Evolutionary conservation across 2,888 invertebrate species (phyloP), one percentile per base, ranked within the genome.

Genomic region (Perithous albicinctus): DNA sequence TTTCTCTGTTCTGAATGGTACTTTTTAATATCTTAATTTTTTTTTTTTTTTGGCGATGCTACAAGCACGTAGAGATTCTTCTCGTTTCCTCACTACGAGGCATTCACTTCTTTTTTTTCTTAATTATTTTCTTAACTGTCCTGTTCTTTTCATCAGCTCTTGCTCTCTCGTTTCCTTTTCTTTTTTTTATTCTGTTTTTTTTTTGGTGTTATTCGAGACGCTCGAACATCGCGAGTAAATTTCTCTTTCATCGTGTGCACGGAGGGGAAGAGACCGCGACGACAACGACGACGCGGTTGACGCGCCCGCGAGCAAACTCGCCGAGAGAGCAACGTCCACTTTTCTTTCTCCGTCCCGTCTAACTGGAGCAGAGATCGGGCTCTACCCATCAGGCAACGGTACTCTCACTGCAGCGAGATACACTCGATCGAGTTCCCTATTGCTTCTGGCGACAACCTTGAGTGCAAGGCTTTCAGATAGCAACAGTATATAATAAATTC

Each of bases 171-270:
- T 76, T 67, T 43, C 54, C 66, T 73, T 23, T 77, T 78, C 46
- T 6, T n/a, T n/a, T n/a, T n/a, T n/a, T n/a, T n/a, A n/a, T n/a
- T n/a, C n/a, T n/a, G n/a, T n/a, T n/a, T n/a, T n/a, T n/a, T 56
- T 43, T 56, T 67, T 75, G 35, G 32, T 56, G 1, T 46, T 12
- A 54, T 29, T 32, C 48, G 61, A 64, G 26, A n/a, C 46, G 67
- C 63, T 35, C 85, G 82, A 86, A n/a, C 83, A 84, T 88, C 83
- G 80, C 86, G 86, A 85, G 86, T 85, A 87, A 88, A 90, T 92
- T 92, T 92, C 91, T 91, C 91, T 92, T 92, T 92, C 91, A 87
- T 90, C 87, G 59, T 41, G 32, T 35, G 35, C 74, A 26, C 41
- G 10, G n/a, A 80, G 81, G 85, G 85, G 83, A 76, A 83, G 67